These are phyloP conservation scores for Glyptemys insculpta DNA, from an alignment of 2,797 vertebrate species.

Conservation along the genomic window DNA sequence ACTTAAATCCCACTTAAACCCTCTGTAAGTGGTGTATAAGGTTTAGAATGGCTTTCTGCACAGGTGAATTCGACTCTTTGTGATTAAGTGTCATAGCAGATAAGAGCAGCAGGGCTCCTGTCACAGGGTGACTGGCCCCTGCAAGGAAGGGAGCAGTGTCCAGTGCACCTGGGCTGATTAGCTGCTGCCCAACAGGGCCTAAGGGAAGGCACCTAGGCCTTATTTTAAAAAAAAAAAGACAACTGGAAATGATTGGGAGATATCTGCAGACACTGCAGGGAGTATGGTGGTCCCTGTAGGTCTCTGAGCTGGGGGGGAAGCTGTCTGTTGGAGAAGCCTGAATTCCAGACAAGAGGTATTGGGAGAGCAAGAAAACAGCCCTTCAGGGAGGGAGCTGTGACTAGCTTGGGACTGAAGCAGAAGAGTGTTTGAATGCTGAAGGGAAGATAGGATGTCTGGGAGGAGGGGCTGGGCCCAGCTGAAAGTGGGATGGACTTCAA, in stretches of 20 bases:
- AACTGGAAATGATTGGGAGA: neutral
- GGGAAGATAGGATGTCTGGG: neutral
- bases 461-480: neutral
- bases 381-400: neutral
- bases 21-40: neutral
- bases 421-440: neutral
- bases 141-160: neutral
- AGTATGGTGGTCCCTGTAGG: neutral
- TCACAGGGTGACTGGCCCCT: neutral
- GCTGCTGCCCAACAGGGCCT: neutral
- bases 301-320: neutral
- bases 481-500: neutral
- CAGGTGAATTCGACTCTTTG: neutral
- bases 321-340: neutral
- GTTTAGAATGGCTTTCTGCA: neutral
- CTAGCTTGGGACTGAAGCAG: neutral
- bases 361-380: neutral
- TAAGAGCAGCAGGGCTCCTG: neutral
- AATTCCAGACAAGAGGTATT: neutral
- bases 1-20: neutral
- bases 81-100: neutral
- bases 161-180: neutral
- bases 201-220: neutral
- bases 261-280: neutral
- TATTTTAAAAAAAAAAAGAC: neutral